Evolutionary conservation across 2,113 vertebrate species (phyloP).

Genomic region (Syngnathoides biaculeatus): DNA sequence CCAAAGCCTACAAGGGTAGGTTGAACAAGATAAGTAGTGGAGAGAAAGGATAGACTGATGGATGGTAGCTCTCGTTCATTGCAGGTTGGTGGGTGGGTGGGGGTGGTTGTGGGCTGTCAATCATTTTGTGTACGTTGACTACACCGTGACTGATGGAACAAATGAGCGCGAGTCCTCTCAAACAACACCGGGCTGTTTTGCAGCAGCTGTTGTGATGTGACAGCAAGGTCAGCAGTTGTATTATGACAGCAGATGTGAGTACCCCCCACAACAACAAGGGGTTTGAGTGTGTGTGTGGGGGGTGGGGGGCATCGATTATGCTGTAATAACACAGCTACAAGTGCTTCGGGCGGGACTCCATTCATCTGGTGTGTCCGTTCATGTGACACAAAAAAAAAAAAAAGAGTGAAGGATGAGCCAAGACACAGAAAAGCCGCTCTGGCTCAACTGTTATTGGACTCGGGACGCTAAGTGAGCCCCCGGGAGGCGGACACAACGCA

Average conservation of each 20-base stretch:
- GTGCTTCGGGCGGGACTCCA: conserved; percentile 57
- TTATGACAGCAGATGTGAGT: conserved; percentile 71
- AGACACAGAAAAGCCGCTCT: conserved; percentile 48
- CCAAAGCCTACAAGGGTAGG: too few species aligned
- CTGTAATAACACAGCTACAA: conserved; percentile 65
- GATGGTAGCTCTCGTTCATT: not conserved
- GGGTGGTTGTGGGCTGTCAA: too few species aligned
- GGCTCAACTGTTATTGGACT: conserved; percentile 59
- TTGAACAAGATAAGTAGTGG: too few species aligned
- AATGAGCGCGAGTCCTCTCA: conserved; percentile 53
- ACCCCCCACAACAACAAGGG: conserved; percentile 65
- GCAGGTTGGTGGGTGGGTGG: not conserved
- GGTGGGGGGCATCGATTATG: conserved; percentile 65
- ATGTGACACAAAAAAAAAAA: conserved; percentile 50
- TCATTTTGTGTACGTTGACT: conserved; percentile 3
- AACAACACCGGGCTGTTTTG: conserved; percentile 59
- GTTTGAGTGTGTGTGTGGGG: not conserved
- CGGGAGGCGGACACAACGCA: conserved; percentile 39
- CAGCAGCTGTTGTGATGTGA: conserved; percentile 53
- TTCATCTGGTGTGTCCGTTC: conserved; percentile 68
- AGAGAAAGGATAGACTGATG: too few species aligned
- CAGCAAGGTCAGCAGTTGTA: conserved; percentile 74
- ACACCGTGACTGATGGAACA: conserved; percentile 49
- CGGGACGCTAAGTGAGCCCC: conserved; percentile 52
- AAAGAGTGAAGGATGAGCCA: conserved; percentile 35